Evolutionary conservation across 2,113 vertebrate species (phyloP), one percentile per base, ranked within the genome.

Genomic region (Numida meleagris): DNA sequence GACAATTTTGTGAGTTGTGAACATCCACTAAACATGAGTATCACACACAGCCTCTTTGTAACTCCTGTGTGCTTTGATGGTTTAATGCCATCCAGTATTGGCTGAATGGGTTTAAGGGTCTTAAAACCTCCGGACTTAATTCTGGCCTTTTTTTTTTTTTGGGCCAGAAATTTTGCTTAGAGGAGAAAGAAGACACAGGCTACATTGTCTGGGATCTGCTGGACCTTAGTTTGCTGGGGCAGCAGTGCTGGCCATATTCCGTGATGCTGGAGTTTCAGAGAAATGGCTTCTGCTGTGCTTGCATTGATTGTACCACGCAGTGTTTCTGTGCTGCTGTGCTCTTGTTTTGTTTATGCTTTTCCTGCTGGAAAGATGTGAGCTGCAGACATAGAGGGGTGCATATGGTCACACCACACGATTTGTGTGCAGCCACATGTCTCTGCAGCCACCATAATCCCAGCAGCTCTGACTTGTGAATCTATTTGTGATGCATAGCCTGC

Each of bases 341-440:
- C 24, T 8, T 12, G 9, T 51, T 59, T 51, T 42, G 38, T 75
- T 86, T 24, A 5, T 75, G 57, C 34, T 57, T 83, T 86, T 88
- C 46, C 61, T 61, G 9, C 72, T 71, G 80, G 59, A 63, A 81
- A 15, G 42, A 66, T 88, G 46, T 51, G 46, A 88, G n/a, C 29
- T 90, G 59, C 46, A 76, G 68, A 55, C 24, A 3, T 29, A 40
- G 48, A 50, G 53, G 55, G n/a, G 51, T 73, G 48, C 48, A 61
- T 61, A 0, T 1, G 0, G 48, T 53, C 53, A 14, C 33, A 27
- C 57, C 43, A 3, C 7, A 15, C 0, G 0, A 3, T 65, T n/a
- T 23, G 25, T 12, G 10, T 12, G 4, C 43, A 31, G 66, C 31
- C 38, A 8, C 21, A 3, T 5, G 34, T 15, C 36, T 75, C 80